Evolutionary conservation across 2,888 invertebrate species (phyloP).

Genomic region (Caenorhabditis sp.): DNA sequence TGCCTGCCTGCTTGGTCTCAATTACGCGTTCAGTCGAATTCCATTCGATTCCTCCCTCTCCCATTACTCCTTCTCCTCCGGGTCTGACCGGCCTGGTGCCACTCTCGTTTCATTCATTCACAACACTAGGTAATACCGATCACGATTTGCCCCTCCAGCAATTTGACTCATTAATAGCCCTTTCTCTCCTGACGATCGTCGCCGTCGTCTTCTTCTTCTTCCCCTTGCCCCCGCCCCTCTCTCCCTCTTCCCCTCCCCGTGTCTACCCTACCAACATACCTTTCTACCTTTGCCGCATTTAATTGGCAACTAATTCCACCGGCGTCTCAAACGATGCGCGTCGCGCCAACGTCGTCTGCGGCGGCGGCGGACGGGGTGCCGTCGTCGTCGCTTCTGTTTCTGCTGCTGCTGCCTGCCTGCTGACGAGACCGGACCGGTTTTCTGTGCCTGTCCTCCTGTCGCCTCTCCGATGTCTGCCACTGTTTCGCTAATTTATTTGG

Average conservation of each 20-base stretch:
- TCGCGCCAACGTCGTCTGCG: slow-evolving; percentile 43
- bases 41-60: too few species aligned
- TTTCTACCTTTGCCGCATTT: slow-evolving; percentile 42
- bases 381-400: too few species aligned
- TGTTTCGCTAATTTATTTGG: slow-evolving; percentile 34
- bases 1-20: too few species aligned
- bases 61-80: neutral
- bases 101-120: slow-evolving; percentile 16
- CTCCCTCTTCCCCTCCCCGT: neutral
- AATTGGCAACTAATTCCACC: slow-evolving; percentile 57
- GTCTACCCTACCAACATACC: slow-evolving; percentile 10
- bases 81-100: slow-evolving; percentile 6
- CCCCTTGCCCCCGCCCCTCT: neutral
- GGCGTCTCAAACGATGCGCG: slow-evolving; percentile 60
- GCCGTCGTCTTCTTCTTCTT: slow-evolving; percentile 7
- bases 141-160: slow-evolving; percentile 24
- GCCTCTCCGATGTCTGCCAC: slow-evolving; percentile 2
- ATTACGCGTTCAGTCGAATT: too few species aligned
- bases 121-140: slow-evolving; percentile 35
- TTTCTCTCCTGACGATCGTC: slow-evolving; percentile 28
- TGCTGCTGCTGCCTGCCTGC: slow-evolving; percentile 21
- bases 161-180: slow-evolving; percentile 66
- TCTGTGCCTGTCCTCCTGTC: slow-evolving; percentile 10
- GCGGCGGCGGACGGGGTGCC: slow-evolving; percentile 13
- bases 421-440: slow-evolving; percentile 52